These are phyloP conservation scores for Catharus minimus DNA, from an alignment of 2,113 vertebrate genomes.

Conservation along the genomic window DNA sequence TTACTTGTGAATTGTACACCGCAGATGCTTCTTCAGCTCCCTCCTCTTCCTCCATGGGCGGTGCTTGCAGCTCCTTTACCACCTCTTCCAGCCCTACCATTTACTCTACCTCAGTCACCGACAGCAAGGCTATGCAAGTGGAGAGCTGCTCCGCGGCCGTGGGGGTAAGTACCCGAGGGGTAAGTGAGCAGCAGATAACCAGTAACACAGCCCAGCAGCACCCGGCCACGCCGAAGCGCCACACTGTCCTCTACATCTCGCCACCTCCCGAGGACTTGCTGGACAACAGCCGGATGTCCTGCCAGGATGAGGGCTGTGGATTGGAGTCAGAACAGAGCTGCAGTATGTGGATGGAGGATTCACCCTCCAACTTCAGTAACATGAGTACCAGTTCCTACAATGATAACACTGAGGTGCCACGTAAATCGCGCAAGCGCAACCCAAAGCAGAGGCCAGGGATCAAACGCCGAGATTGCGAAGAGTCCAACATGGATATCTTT, in stretches of 20 bases:
- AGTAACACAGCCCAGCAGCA: slow-evolving; percentile 81
- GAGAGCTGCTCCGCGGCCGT: slow-evolving; percentile 86
- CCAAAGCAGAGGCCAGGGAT: slow-evolving; percentile 95
- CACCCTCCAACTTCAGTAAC: slow-evolving; percentile 96
- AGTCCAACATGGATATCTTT: slow-evolving; percentile 96
- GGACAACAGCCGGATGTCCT: slow-evolving; percentile 96
- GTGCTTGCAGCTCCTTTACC: slow-evolving; percentile 97
- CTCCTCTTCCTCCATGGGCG: slow-evolving; percentile 96
- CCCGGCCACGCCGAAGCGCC: slow-evolving; percentile 84
- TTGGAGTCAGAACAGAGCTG: slow-evolving; percentile 96
- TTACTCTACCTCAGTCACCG: slow-evolving; percentile 90
- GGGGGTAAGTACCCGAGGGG: slow-evolving; percentile 87
- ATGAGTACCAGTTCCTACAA: slow-evolving; percentile 96
- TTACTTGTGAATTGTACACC: slow-evolving; percentile 94
- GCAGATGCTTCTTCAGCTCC: slow-evolving; percentile 96
- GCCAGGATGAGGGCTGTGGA: slow-evolving; percentile 88
- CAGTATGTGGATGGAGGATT: slow-evolving; percentile 99
- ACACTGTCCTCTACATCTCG: slow-evolving; percentile 95
- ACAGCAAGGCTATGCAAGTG: slow-evolving; percentile 87
- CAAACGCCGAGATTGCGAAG: slow-evolving; percentile 82
- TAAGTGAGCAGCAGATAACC: slow-evolving; percentile 85
- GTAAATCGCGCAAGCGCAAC: slow-evolving; percentile 97
- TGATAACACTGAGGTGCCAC: slow-evolving; percentile 97
- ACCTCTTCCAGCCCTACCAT: slow-evolving; percentile 93
- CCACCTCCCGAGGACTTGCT: slow-evolving; percentile 97